Evolutionary conservation across 2,113 vertebrate genomes (phyloP).

Genomic region (Gnathonemus longibarbis): DNA sequence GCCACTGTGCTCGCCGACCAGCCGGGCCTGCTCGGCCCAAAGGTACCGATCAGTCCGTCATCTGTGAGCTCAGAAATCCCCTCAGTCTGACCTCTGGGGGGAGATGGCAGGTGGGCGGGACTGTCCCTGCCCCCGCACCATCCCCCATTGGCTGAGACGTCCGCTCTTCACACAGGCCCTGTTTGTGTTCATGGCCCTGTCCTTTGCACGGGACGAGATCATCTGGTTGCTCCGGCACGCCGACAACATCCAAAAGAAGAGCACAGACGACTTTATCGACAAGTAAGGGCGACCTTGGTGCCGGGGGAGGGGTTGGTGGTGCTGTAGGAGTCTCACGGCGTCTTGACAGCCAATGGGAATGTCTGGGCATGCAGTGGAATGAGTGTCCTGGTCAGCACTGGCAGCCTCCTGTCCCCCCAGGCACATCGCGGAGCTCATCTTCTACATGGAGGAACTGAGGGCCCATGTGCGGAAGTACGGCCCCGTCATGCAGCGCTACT

Average conservation of each 20-base stretch:
- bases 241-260: conserved; percentile 99
- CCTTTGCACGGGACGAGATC: conserved; percentile 96
- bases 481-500: conserved; percentile 96
- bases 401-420: conserved; percentile 44
- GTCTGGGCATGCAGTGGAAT: not conserved
- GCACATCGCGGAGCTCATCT: conserved; percentile 94
- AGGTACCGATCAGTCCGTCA: conserved; percentile 62
- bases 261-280: conserved; percentile 96
- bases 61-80: not conserved
- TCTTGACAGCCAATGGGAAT: no score
- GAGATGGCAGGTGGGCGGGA: not conserved
- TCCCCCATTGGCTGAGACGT: not conserved
- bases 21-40: conserved; percentile 87
- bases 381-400: not conserved
- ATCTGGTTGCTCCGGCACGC: conserved; percentile 97
- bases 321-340: not conserved
- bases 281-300: conserved; percentile 64
- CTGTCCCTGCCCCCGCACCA: not conserved
- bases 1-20: conserved; percentile 95
- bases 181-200: conserved; percentile 98
- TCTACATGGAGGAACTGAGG: conserved; percentile 98
- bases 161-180: conserved; percentile 64
- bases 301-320: no score
- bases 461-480: conserved; percentile 93
- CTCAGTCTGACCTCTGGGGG: not conserved